These are phyloP conservation scores for Euglossa dilemma DNA, from an alignment of 1,140 invertebrate genomes.

Conservation along the genomic window DNA sequence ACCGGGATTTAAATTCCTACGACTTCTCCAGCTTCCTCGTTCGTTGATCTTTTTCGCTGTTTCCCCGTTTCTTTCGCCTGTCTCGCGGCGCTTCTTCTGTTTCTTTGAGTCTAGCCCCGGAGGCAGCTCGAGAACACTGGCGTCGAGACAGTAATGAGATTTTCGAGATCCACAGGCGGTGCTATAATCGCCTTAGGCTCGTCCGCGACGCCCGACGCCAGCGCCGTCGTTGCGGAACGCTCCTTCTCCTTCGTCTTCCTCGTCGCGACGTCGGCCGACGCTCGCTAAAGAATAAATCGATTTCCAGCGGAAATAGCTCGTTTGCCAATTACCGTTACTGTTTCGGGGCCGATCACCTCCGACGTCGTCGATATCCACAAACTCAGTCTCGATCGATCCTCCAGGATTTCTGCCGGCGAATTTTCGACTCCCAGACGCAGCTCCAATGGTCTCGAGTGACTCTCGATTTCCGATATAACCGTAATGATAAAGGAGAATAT, in stretches of 20 bases:
- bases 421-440: no score
- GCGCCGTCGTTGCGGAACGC: not conserved
- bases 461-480: no score
- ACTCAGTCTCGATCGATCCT: no score
- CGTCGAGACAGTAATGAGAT: constrained; percentile 53
- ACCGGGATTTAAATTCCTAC: not conserved
- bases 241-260: not conserved
- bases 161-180: constrained; percentile 33
- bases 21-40: not conserved
- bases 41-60: constrained; percentile 1
- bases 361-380: no score
- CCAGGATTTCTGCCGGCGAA: no score
- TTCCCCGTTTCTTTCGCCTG: not conserved
- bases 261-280: not conserved
- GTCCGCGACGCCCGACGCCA: constrained; percentile 4
- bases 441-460: no score
- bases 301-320: no score
- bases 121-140: not conserved
- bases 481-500: no score
- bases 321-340: no score
- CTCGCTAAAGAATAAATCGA: no score
- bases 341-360: no score
- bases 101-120: not conserved
- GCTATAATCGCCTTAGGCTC: constrained; percentile 50
- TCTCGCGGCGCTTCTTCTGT: not conserved